These are phyloP conservation scores for Drosophila pseudoobscura DNA, from an alignment of 1,140 invertebrate genomes.

Conservation along the genomic window DNA sequence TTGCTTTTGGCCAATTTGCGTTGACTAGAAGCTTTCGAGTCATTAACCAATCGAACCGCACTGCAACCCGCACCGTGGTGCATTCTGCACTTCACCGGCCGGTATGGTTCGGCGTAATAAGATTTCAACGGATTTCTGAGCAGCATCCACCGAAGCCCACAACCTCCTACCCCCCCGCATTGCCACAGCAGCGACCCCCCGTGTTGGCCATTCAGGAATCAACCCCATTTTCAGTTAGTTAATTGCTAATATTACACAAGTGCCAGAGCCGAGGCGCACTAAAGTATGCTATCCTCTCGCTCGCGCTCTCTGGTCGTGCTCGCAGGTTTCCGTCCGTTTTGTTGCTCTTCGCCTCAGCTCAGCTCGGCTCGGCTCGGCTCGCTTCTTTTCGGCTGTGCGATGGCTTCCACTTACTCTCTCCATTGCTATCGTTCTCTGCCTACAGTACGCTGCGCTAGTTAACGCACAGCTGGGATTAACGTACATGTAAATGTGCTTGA, in stretches of 20 bases:
- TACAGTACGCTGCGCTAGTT: conserved; percentile 23
- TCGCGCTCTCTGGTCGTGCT: neutral
- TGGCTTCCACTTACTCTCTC: conserved; percentile 6
- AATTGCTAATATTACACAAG: conserved; percentile 81
- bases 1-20: conserved; percentile 15
- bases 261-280: conserved; percentile 58
- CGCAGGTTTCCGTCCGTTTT: conserved; percentile 5
- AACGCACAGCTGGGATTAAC: neutral
- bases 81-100: too few relatives aligned
- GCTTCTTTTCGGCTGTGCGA: too few relatives aligned
- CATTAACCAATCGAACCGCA: conserved; percentile 36
- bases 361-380: too few relatives aligned
- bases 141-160: conserved; percentile 27
- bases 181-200: neutral
- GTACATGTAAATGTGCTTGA: neutral
- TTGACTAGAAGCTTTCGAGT: conserved; percentile 15
- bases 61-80: too few relatives aligned
- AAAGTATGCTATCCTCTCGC: conserved; percentile 56
- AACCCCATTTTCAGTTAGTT: conserved; percentile 77
- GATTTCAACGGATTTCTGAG: conserved; percentile 33
- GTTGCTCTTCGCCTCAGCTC: neutral
- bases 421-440: conserved; percentile 11
- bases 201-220: conserved; percentile 64
- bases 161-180: neutral
- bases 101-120: conserved; percentile 18